Evolutionary conservation across 2,797 vertebrate genomes (phyloP).

Genomic region (Muscicapa striata): DNA sequence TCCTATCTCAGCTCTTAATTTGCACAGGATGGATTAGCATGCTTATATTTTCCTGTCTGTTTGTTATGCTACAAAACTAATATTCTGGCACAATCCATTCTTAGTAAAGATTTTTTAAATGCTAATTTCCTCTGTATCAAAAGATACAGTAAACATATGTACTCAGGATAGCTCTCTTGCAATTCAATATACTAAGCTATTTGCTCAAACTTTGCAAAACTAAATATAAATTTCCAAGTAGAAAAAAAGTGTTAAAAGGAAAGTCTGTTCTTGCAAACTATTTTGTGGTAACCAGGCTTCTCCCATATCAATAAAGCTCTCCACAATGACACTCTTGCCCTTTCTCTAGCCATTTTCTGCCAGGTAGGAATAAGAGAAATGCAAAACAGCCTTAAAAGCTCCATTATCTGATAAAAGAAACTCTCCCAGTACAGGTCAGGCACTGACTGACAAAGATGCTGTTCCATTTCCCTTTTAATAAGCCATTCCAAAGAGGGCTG

Average conservation of each 20-base stretch:
- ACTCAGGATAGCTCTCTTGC: slow-evolving; percentile 16
- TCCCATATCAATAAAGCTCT: slow-evolving; percentile 10
- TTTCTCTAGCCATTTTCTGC: slow-evolving; percentile 41
- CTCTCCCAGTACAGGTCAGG: not conserved
- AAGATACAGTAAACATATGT: slow-evolving; percentile 15
- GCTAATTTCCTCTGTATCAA: slow-evolving; percentile 31
- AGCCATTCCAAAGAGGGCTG: not conserved
- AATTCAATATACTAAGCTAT: slow-evolving; percentile 3
- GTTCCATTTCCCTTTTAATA: slow-evolving; percentile 20
- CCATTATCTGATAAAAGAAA: slow-evolving; percentile 45
- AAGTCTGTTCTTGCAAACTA: not conserved
- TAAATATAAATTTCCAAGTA: slow-evolving; percentile 8
- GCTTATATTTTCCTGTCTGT: not conserved
- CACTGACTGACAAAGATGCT: not conserved
- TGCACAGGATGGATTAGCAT: not conserved
- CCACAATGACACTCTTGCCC: not conserved
- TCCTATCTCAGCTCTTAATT: slow-evolving; percentile 19
- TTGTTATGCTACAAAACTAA: slow-evolving; percentile 4
- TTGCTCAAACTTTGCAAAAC: not conserved
- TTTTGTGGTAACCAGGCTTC: not conserved
- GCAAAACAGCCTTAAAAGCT: slow-evolving; percentile 28
- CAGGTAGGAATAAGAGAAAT: slow-evolving; percentile 51
- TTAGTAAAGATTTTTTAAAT: not conserved
- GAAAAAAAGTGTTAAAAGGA: slow-evolving; percentile 5
- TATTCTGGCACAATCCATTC: slow-evolving; percentile 1